Conservation (phyloP, 2,797 vertebrate species). For the Trachurus trachurus region DNA sequence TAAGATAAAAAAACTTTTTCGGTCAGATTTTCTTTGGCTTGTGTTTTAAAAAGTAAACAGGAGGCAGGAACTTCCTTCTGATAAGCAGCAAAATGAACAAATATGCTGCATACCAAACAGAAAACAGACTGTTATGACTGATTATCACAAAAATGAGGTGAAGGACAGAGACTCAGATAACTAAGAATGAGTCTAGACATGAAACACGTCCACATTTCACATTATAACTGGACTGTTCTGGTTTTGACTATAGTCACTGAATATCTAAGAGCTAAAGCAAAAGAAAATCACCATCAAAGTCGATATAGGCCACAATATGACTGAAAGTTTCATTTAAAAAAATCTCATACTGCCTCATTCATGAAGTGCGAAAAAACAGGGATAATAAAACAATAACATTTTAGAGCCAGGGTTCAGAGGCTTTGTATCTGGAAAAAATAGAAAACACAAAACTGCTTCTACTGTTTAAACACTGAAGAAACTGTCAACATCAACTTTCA, state of each 20-base stretch:
- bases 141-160: not conserved
- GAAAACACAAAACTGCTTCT: not conserved
- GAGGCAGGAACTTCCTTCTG: slow-evolving; percentile 11
- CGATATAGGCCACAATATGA: not conserved
- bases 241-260: not conserved
- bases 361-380: not conserved
- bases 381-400: too few species aligned
- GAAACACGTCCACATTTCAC: not conserved
- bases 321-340: not conserved
- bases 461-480: not conserved
- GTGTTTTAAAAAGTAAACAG: not conserved
- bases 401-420: too few species aligned
- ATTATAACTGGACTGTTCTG: not conserved
- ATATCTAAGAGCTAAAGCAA: not conserved
- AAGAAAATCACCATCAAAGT: not conserved
- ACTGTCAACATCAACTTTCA: not conserved
- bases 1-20: not conserved
- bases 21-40: slow-evolving; percentile 1
- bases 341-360: not conserved
- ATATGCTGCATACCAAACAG: not conserved
- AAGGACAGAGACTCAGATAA: not conserved
- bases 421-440: too few species aligned
- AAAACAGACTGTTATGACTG: slow-evolving; percentile 16
- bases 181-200: not conserved
- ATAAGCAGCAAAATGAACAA: slow-evolving; percentile 14